phyloP scores from a whole-genome alignment of 1,140 invertebrate species.

The Artemia franciscana region DNA sequence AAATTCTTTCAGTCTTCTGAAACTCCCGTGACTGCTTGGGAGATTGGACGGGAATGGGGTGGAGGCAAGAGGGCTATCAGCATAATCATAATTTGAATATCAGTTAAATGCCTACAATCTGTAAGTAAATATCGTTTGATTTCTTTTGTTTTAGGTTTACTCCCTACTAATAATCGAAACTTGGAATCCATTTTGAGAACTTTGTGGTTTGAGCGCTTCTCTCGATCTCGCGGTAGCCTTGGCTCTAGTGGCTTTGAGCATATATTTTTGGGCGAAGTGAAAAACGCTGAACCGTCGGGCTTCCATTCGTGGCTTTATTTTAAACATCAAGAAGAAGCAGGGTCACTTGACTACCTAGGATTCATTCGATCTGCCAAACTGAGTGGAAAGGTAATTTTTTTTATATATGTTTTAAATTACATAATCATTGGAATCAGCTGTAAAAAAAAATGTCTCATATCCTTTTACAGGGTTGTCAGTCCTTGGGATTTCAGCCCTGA shows the following conservation, averaged over 20 bases:
- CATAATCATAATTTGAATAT: too few relatives aligned
- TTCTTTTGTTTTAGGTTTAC: not conserved
- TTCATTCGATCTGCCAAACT: slow-evolving; percentile 9
- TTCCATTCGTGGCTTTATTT: slow-evolving; percentile 25
- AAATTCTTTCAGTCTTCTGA: too few relatives aligned
- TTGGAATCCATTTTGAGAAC: slow-evolving; percentile 8
- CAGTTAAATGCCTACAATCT: not conserved
- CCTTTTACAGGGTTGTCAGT: too few relatives aligned
- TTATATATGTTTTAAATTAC: too few relatives aligned
- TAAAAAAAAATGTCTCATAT: too few relatives aligned
- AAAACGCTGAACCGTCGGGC: slow-evolving; percentile 18
- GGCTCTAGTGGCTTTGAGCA: slow-evolving; percentile 23
- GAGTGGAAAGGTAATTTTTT: not conserved
- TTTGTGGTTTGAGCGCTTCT: slow-evolving; percentile 14
- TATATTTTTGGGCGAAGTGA: slow-evolving; percentile 22
- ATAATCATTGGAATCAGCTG: too few relatives aligned
- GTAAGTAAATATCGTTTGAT: not conserved
- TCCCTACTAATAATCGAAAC: not conserved
- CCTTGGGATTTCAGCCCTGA: too few relatives aligned
- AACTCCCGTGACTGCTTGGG: too few relatives aligned
- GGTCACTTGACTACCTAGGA: slow-evolving; percentile 19
- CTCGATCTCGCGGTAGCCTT: slow-evolving; percentile 4
- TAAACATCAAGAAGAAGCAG: slow-evolving; percentile 18
- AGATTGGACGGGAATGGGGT: too few relatives aligned
- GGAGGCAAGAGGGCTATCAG: too few relatives aligned